Conservation (phyloP, 2,797 vertebrate genomes). For the Siniperca undulata region DNA sequence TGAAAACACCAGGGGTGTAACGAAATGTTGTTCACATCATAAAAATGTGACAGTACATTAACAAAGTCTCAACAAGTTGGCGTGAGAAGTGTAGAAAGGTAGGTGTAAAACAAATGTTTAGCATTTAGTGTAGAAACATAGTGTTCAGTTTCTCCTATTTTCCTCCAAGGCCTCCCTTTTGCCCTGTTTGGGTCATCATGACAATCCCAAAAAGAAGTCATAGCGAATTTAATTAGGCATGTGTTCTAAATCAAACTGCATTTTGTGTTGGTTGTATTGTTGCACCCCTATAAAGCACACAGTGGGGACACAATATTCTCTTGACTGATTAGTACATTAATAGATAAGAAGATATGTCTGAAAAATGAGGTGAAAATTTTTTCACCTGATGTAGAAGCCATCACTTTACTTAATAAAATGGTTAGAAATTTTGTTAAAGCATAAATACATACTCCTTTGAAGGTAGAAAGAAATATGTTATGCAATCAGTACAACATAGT, state of each 20-base stretch:
- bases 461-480: background rate
- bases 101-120: constrained; percentile 3
- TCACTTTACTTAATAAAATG: background rate
- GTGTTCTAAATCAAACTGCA: background rate
- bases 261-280: background rate
- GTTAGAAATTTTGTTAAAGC: background rate
- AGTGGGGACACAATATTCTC: background rate
- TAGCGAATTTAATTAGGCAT: background rate
- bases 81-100: background rate
- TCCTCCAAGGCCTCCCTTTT: constrained; percentile 14
- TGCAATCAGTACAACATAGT: background rate
- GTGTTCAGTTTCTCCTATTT: constrained; percentile 15
- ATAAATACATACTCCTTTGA: background rate
- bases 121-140: background rate
- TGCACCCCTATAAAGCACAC: background rate
- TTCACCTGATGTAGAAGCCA: background rate
- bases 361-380: background rate
- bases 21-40: background rate
- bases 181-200: background rate
- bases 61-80: background rate
- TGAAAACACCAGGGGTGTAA: background rate
- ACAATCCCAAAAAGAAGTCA: background rate
- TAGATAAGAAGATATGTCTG: background rate
- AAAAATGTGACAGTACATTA: background rate
- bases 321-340: background rate